Percentiles rank a stretch among this genome's conserved stretches.
Conservation (phyloP, 2,888 invertebrate species). For the Drosophila vallismaia region DNA sequence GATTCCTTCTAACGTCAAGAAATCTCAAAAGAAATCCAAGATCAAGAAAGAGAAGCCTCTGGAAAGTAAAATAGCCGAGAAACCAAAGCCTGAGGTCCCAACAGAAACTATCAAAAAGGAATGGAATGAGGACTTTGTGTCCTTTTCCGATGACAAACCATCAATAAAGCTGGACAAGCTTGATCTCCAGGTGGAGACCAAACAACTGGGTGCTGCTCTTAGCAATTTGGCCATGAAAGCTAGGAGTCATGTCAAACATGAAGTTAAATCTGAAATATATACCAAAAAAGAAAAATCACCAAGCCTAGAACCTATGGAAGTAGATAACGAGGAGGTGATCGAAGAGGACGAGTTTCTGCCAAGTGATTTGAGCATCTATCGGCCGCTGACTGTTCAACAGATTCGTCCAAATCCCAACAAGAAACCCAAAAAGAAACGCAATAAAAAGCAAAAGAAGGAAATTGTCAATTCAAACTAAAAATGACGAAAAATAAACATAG, state of each 20-base stretch:
- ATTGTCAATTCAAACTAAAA: background rate
- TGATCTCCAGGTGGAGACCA: constrained; percentile 37
- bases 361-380: constrained; percentile 48
- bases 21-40: constrained; percentile 20
- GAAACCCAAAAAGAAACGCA: constrained; percentile 65
- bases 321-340: background rate
- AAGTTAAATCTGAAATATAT: background rate
- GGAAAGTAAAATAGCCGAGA: background rate
- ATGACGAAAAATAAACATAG: constrained; percentile 14
- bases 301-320: constrained; percentile 30
- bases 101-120: constrained; percentile 10
- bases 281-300: background rate
- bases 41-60: background rate
- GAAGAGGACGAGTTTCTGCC: constrained; percentile 71
- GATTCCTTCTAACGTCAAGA: background rate
- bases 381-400: constrained; percentile 65
- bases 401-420: constrained; percentile 75
- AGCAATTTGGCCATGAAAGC: constrained; percentile 53
- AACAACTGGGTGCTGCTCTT: constrained; percentile 53
- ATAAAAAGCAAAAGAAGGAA: constrained; percentile 53
- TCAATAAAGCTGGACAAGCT: constrained; percentile 18
- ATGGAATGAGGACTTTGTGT: constrained; percentile 72
- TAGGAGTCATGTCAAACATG: background rate
- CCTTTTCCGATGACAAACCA: constrained; percentile 44
- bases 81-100: background rate